These are phyloP conservation scores for Temnothorax longispinosus DNA, from an alignment of 1,140 invertebrate species.

Conservation along the genomic window DNA sequence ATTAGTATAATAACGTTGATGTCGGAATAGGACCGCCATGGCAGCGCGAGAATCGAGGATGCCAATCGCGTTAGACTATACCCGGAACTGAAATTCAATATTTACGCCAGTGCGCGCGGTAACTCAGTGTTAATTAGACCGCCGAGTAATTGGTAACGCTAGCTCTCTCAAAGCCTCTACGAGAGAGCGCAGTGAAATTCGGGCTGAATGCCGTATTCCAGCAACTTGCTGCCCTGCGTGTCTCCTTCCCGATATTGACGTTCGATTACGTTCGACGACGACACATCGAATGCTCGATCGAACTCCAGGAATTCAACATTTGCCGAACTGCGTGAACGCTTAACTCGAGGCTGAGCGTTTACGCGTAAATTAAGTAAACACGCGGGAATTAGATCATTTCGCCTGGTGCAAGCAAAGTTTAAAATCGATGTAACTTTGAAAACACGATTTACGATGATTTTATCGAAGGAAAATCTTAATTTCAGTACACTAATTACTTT, in stretches of 20 bases:
- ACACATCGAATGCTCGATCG: slow-evolving; percentile 17
- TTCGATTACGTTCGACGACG: slow-evolving; percentile 42
- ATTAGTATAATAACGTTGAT: slow-evolving; percentile 70
- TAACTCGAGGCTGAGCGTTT: slow-evolving; percentile 9
- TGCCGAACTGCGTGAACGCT: slow-evolving; percentile 11
- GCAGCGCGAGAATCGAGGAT: slow-evolving; percentile 62
- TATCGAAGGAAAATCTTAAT: neutral
- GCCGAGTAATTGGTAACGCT: slow-evolving; percentile 69
- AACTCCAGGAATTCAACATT: slow-evolving; percentile 35
- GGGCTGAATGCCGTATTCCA: slow-evolving; percentile 21
- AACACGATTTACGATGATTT: neutral
- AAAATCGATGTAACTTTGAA: neutral
- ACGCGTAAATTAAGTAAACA: neutral
- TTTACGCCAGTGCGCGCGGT: slow-evolving; percentile 64
- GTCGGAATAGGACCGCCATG: neutral
- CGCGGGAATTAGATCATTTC: neutral
- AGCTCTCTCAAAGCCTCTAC: slow-evolving; percentile 61
- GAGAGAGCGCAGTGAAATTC: slow-evolving; percentile 38
- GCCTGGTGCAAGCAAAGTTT: neutral
- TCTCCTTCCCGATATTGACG: slow-evolving; percentile 37
- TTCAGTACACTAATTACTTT: neutral
- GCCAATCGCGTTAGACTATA: slow-evolving; percentile 72
- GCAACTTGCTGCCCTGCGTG: neutral
- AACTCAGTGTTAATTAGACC: slow-evolving; percentile 70
- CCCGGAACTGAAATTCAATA: slow-evolving; percentile 69